Conservation (phyloP, 2,113 vertebrate species). For the Tyrannus savana region DNA sequence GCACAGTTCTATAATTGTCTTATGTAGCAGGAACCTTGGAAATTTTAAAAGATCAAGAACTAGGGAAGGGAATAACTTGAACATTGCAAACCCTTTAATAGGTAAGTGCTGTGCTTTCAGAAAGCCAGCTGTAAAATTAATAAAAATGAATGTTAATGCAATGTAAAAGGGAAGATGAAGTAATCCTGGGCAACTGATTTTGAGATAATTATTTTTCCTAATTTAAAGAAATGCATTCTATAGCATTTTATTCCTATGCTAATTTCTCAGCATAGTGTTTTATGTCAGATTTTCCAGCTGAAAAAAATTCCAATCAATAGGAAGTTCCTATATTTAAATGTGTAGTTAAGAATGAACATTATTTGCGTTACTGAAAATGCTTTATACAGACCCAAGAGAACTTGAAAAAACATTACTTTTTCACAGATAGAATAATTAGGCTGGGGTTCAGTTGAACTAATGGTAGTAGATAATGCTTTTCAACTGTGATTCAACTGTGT, state of each 20-base stretch:
- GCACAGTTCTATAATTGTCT: slow-evolving; percentile 5
- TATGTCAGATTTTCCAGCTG: background rate
- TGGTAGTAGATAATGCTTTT: background rate
- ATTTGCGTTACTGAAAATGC: background rate
- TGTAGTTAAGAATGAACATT: background rate
- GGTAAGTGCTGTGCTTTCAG: background rate
- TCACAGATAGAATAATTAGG: background rate
- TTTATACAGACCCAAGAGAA: background rate
- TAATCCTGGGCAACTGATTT: background rate
- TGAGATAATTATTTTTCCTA: background rate
- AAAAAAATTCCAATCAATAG: background rate
- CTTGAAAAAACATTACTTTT: background rate
- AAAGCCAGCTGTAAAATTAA: background rate
- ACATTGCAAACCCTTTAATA: background rate
- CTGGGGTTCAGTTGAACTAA: background rate
- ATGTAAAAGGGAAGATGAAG: background rate
- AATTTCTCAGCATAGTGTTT: background rate
- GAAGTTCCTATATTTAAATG: background rate
- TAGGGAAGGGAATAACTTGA: background rate
- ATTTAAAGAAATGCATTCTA: background rate
- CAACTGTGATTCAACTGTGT: background rate
- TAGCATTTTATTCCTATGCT: background rate
- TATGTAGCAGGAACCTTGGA: background rate
- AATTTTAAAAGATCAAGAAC: slow-evolving; percentile 21
- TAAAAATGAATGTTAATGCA: background rate